Evolutionary conservation across 2,797 vertebrate genomes (phyloP).

Genomic region (Oreonectes daqikongensis): DNA sequence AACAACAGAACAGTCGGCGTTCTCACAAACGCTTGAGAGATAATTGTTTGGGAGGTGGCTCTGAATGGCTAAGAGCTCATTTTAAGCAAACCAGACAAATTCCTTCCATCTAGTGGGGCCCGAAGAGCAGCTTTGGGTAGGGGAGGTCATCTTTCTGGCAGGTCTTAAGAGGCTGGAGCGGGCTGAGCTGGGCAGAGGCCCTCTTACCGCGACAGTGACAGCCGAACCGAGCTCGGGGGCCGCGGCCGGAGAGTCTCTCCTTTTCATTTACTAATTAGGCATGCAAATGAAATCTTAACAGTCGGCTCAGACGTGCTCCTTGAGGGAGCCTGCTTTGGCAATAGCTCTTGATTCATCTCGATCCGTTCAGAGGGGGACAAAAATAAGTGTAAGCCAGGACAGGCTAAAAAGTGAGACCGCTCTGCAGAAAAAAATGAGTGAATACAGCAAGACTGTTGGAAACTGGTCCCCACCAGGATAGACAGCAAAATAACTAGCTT

Average conservation of each 20-base stretch:
- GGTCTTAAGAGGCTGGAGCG: conserved; percentile 61
- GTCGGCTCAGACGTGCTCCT: conserved; percentile 78
- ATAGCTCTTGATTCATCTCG: conserved; percentile 77
- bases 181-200: conserved; percentile 54
- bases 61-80: conserved; percentile 45
- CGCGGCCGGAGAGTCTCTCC: conserved; percentile 70
- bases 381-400: conserved; percentile 6
- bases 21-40: conserved; percentile 22
- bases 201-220: conserved; percentile 38
- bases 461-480: neutral
- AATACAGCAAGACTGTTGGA: neutral
- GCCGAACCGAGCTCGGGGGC: conserved; percentile 54
- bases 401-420: neutral
- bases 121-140: conserved; percentile 45
- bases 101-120: conserved; percentile 28
- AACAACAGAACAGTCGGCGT: conserved; percentile 20
- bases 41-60: conserved; percentile 23
- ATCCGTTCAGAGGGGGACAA: conserved; percentile 64
- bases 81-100: conserved; percentile 36
- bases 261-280: conserved; percentile 85
- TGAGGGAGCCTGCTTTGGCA: conserved; percentile 71
- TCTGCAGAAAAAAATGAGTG: conserved; percentile 6
- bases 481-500: neutral
- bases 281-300: conserved; percentile 86
- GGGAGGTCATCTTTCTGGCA: conserved; percentile 50